Percentiles rank a stretch among this genome's conserved stretches.
Conservation (phyloP, 1,140 invertebrate genomes). For the Sinonovacula constricta region DNA sequence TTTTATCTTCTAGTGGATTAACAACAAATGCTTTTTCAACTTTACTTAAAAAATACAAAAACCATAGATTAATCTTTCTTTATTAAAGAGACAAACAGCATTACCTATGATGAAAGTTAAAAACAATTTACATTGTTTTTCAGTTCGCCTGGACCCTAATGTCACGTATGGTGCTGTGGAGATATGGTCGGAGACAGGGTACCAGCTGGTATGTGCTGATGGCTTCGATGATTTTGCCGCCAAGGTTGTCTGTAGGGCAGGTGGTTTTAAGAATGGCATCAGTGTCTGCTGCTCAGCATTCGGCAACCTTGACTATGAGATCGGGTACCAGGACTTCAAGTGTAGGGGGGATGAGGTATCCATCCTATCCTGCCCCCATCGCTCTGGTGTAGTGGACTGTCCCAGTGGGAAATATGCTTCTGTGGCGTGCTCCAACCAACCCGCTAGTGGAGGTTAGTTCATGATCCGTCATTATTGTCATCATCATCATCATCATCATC, state of each 20-base stretch:
- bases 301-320: conserved; percentile 35
- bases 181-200: conserved; percentile 47
- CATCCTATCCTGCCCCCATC: conserved; percentile 48
- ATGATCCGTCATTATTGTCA: neutral
- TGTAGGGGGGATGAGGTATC: conserved; percentile 55
- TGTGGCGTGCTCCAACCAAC: conserved; percentile 53
- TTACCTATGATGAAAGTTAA: too few species aligned
- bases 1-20: too few species aligned
- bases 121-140: too few species aligned
- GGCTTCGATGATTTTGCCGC: conserved; percentile 60
- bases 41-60: too few species aligned
- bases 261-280: conserved; percentile 44
- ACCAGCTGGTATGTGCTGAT: conserved; percentile 61
- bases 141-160: conserved; percentile 56
- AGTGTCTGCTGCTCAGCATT: conserved; percentile 57
- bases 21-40: too few species aligned
- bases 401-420: conserved; percentile 55
- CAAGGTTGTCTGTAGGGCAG: conserved; percentile 54
- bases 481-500: too few species aligned
- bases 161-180: conserved; percentile 58
- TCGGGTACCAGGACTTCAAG: conserved; percentile 34
- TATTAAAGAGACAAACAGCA: too few species aligned
- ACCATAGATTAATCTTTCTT: too few species aligned
- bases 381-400: conserved; percentile 19
- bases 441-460: conserved; percentile 41